Base-by-base conservation (phyloP, 2,888 invertebrate species). In the Charanyca ferruginea region DNA sequence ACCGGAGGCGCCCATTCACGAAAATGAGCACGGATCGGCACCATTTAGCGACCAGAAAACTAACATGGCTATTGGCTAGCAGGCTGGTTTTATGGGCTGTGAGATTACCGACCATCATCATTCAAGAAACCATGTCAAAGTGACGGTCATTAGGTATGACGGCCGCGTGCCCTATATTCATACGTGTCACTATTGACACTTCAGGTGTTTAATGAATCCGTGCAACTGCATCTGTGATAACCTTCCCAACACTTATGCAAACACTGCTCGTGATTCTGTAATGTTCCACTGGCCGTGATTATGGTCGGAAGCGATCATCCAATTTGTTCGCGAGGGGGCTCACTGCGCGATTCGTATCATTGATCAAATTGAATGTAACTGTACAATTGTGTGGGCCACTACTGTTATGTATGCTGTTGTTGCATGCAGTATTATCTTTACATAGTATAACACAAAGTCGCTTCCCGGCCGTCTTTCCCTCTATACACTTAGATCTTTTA, bases 281-380 rank as follows among this genome's bases (percentile, higher is more conserved):
- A 35, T 60, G 75, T 45, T 66, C 63, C 60, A 69, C 64, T 11
- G 42, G 47, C 42, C 53, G 67, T 68, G 78, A 82, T 80, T 80
- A 73, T 18, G 66, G 81, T 85, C 82, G 91, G 91, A 91, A 90
- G 70, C 86, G 78, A 85, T 91, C 88, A 90, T 90, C 81, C 90
- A 91, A 92, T 91, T 81, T 70, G 73, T 54, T 35, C 41, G 63
- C 55, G 73, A 62, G 80, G 82, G 80, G 79, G 67, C 78, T 66
- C 53, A 63, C 66, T 70, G 69, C 59, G 70, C 62, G 65, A 66
- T 80, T 65, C 71, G 61, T 77, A 68, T 74, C 80, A 80, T 74
- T 77, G 63, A 55, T 62, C 66, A 72, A 70, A 77, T 74, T 73
- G 72, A 72, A 77, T 67, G 62, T 72, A 71, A 73, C 65, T 70